Base-by-base conservation (phyloP, 2,113 vertebrate species). In the Chaetura pelagica region DNA sequence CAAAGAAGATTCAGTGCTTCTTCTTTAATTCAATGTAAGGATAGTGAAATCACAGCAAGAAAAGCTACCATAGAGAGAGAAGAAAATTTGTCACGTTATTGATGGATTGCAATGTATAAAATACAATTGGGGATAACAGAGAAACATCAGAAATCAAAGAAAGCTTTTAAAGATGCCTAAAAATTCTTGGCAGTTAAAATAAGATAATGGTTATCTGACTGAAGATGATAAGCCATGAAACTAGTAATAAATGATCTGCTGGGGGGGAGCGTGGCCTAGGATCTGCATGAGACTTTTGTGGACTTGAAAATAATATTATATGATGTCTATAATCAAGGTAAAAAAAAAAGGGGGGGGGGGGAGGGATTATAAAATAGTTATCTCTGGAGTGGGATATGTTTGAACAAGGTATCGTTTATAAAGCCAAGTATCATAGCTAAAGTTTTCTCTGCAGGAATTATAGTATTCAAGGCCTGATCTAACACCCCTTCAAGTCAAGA, bases 241-340 rank as follows among this genome's bases (percentile, higher is more conserved):
- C 17, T 40, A 32, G 17, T n/a, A 58, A 34, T 7, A 10, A 63
- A n/a, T 8, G 10, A 19, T 72, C n/a, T 71, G 38, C 18, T 1
- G 4, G 44, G 7, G 18, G 3, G 24, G 4, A 52, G 51, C 4
- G 15, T 8, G 10, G 8, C 38, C 21, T 12, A 1, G 49, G 19
- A 5, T 17, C 17, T 19, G 15, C n/a, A 9, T 15, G 20, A 6
- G 48, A 3, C 55, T 73, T 69, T 38, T 32, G 27, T 9, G 1
- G 44, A 35, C 21, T 48, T 20, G 1, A 54, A 32, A 1, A 54
- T 48, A 58, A 92, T 54, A 62, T 16, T 2, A 23, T 51, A 21
- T 1, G 4, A 3, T 3, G 0, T 80, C 51, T 71, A 29, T 32
- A 69, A 48, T 63, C 32, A 51, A 38, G 18, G 12, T 30, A 6